These are phyloP conservation scores for Drusus annulatus DNA, from an alignment of 1,140 invertebrate genomes.

Conservation along the genomic window DNA sequence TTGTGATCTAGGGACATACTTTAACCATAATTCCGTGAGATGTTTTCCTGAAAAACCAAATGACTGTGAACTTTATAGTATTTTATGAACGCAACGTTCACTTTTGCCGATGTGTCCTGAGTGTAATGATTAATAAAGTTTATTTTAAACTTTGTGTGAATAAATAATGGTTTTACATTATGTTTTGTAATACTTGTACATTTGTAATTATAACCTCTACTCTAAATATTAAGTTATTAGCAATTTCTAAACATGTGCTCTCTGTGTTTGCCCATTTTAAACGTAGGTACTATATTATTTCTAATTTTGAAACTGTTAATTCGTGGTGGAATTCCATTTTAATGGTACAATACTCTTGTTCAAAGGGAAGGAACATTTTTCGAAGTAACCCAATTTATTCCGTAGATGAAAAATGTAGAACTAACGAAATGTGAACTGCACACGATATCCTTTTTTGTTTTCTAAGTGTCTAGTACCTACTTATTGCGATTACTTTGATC, in stretches of 20 bases:
- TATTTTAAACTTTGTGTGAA: slow-evolving; percentile 43
- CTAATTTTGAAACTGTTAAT: no score
- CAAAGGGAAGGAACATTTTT: neutral
- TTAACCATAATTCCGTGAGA: slow-evolving; percentile 36
- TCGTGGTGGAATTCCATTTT: no score
- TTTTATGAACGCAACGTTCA: slow-evolving; percentile 12
- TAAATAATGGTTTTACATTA: slow-evolving; percentile 56
- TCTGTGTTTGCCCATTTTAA: neutral
- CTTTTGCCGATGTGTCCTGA: neutral
- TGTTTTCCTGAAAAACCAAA: slow-evolving; percentile 55
- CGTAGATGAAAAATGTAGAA: neutral
- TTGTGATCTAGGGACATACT: slow-evolving; percentile 55
- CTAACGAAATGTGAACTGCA: neutral
- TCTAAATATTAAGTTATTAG: neutral
- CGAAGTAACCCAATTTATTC: neutral
- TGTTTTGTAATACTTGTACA: slow-evolving; percentile 43
- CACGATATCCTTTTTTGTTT: no score
- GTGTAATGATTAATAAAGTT: neutral
- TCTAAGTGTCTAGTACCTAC: no score
- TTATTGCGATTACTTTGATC: no score
- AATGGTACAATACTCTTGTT: neutral
- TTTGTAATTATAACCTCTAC: no score
- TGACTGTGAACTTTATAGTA: slow-evolving; percentile 50
- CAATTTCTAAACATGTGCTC: slow-evolving; percentile 7
- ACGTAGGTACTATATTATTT: no score